Conservation (phyloP, 2,888 invertebrate genomes). For the Meiosimyza platycephala region DNA sequence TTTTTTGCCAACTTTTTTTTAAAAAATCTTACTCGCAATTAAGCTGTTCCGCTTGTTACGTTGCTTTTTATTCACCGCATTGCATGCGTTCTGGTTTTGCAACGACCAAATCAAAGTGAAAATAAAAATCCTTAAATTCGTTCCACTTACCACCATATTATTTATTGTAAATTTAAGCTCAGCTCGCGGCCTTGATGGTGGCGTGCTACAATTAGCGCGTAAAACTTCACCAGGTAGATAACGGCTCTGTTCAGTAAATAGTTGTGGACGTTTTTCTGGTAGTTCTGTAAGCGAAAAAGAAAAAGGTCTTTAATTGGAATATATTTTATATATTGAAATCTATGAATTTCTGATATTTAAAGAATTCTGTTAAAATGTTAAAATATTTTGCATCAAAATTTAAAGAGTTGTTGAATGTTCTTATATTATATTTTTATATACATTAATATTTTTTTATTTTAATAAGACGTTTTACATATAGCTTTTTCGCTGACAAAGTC, state of each 20-base stretch:
- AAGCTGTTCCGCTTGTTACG: background rate
- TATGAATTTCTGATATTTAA: too few relatives aligned
- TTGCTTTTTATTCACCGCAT: background rate
- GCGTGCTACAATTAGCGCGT: constrained; percentile 83
- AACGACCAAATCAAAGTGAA: constrained; percentile 3
- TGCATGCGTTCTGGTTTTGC: background rate
- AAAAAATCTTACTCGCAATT: background rate
- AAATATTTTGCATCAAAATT: too few relatives aligned
- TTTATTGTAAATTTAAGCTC: constrained; percentile 82
- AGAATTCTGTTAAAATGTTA: too few relatives aligned
- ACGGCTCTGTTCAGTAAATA: constrained; percentile 78
- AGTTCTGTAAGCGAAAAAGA: constrained; percentile 72
- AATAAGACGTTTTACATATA: too few relatives aligned
- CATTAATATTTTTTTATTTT: too few relatives aligned
- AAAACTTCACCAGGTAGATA: constrained; percentile 81
- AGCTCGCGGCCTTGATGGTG: constrained; percentile 80
- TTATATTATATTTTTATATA: too few relatives aligned
- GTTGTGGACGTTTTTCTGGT: constrained; percentile 76
- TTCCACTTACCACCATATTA: constrained; percentile 78
- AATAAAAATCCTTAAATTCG: constrained; percentile 1
- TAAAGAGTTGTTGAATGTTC: too few relatives aligned
- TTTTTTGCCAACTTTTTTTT: background rate
- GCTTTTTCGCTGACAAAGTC: too few relatives aligned
- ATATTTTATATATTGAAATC: too few relatives aligned
- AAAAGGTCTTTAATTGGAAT: background rate